Percentiles rank a stretch among this genome's conserved stretches.
Conservation (phyloP, 2,113 vertebrate species). For the Crotalus viridis region DNA sequence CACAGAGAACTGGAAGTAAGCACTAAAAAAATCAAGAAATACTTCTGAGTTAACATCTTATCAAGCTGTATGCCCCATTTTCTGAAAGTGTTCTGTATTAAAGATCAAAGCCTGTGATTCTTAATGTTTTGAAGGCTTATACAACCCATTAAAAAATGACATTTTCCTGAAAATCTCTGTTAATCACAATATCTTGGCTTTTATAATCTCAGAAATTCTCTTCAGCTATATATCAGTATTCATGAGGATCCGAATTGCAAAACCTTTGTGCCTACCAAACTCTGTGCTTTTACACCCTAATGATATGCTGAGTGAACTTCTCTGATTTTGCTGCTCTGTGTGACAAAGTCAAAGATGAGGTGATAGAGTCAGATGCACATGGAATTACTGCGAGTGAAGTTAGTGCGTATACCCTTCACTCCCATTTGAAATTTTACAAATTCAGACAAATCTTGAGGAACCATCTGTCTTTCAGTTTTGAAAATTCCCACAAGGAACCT, state of each 20-base stretch:
- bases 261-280: neutral
- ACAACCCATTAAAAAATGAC: neutral
- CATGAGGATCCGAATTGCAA: neutral
- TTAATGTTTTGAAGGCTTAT: neutral
- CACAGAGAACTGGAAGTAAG: neutral
- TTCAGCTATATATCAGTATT: neutral
- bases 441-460: neutral
- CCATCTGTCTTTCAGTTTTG: neutral
- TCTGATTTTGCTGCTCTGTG: neutral
- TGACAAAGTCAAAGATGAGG: neutral
- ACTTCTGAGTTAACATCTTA: neutral
- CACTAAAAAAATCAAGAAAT: neutral
- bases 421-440: neutral
- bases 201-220: neutral
- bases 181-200: neutral
- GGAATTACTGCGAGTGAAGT: neutral
- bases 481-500: neutral
- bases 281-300: neutral
- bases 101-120: slow-evolving; percentile 20
- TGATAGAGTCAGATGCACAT: neutral
- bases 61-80: neutral
- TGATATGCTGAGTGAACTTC: neutral
- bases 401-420: neutral
- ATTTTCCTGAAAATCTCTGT: neutral
- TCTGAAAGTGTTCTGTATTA: neutral